Conservation (phyloP, 2,113 vertebrate genomes). For the Macrotus californicus region DNA sequence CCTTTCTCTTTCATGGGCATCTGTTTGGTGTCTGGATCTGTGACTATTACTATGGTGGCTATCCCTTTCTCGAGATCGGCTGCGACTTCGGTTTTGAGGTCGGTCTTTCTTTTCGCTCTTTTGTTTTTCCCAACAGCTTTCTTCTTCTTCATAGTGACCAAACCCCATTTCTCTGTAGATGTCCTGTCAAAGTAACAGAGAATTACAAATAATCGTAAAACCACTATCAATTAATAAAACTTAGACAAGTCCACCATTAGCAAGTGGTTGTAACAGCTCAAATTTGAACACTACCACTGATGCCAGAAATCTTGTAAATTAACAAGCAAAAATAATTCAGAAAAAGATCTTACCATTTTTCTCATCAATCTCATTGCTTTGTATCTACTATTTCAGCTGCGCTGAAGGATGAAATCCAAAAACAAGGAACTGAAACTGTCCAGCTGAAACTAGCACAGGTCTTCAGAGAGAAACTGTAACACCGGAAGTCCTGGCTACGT, state of each 20-base stretch:
- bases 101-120: constrained; percentile 80
- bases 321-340: constrained; percentile 3
- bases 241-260: neutral
- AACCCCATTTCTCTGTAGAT: constrained; percentile 70
- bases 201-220: constrained; percentile 21
- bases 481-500: neutral
- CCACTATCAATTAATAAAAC: neutral
- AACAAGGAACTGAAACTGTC: neutral
- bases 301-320: neutral
- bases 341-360: constrained; percentile 23
- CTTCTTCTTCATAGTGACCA: constrained; percentile 78
- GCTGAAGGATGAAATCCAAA: neutral
- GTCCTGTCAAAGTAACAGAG: constrained; percentile 68
- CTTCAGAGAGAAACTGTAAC: neutral
- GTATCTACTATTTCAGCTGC: constrained; percentile 22
- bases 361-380: neutral
- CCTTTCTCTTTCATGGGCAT: constrained; percentile 73
- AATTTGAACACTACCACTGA: neutral
- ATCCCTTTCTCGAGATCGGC: constrained; percentile 79
- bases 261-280: neutral
- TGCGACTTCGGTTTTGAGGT: constrained; percentile 82
- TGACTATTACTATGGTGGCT: constrained; percentile 75
- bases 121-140: constrained; percentile 78
- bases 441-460: neutral
- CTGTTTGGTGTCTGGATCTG: constrained; percentile 71